Evolutionary conservation across 2,888 invertebrate genomes (phyloP).

Genomic region (Nesidiocoris tenuis): DNA sequence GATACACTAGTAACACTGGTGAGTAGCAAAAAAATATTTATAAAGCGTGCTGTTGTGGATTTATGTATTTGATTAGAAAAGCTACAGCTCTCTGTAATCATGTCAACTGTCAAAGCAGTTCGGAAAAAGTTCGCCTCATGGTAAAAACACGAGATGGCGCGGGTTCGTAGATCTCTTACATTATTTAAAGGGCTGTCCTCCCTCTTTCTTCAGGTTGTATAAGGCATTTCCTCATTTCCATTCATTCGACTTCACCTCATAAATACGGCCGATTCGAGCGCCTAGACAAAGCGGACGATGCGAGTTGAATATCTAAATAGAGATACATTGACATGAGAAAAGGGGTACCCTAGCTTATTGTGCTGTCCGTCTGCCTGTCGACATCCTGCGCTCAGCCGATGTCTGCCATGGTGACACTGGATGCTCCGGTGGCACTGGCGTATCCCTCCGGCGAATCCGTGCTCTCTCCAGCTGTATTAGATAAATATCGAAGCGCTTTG

Average conservation of each 20-base stretch:
- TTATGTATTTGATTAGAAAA: too few species aligned
- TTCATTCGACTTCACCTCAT: constrained; percentile 39
- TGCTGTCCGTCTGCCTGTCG: constrained; percentile 38
- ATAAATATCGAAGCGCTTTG: constrained; percentile 39
- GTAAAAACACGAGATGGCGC: not conserved
- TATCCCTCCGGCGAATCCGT: not conserved
- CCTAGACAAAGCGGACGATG: constrained; percentile 37
- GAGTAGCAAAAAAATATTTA: too few species aligned
- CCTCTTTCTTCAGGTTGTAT: not conserved
- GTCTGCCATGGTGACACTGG: not conserved
- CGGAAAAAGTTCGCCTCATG: too few species aligned
- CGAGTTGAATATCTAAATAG: constrained; percentile 37
- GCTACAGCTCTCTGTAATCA: too few species aligned
- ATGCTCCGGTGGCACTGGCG: not conserved
- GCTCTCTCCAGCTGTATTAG: not conserved
- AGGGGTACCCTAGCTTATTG: constrained; percentile 17
- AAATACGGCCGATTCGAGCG: constrained; percentile 20
- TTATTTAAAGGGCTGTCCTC: constrained; percentile 22
- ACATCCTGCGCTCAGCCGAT: not conserved
- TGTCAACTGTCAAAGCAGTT: too few species aligned
- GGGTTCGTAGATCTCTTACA: constrained; percentile 9
- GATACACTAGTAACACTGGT: too few species aligned
- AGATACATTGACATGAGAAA: constrained; percentile 30
- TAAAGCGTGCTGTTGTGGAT: too few species aligned
- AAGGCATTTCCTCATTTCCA: constrained; percentile 31